Base-by-base conservation (phyloP, 2,113 vertebrate genomes). In the Aix galericulata region DNA sequence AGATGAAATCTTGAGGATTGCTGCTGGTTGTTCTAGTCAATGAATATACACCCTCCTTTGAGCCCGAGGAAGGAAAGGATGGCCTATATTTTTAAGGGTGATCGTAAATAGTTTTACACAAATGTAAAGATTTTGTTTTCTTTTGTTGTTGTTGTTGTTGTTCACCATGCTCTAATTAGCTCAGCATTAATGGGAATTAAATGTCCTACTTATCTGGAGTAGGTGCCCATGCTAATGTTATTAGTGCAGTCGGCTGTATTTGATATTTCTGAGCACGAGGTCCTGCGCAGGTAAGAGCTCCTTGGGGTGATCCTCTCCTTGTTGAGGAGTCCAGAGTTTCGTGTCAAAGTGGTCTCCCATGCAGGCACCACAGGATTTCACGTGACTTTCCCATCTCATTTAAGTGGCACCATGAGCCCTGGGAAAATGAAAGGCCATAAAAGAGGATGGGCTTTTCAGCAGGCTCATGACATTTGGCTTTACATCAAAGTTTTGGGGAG, bases 111-210 rank as follows among this genome's bases (percentile, higher is more conserved):
- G 36, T 36, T 91, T 46, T 69, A 69, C 44, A 58, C 23, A 64
- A 62, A 46, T 60, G 64, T 25, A 36, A 50, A 71, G 72, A 56
- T 25, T 44, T 50, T 79, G 34, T 82, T 93, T 93, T 66, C 66
- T 38, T 77, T 69, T 82, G 44, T 48, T 22, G 20, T 48, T 48
- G 44, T 20, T 46, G 46, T 38, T 71, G 83, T 81, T 86, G 86
- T 14, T 88, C 88, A 72, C 74, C 27, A 5, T 68, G 90, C 80
- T 93, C 69, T 95, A 96, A 96, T 94, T 94, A 94, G 86, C 40
- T 69, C 88, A 87, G 66, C 62, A 69, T 92, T 95, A 95, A 96
- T 82, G 91, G 93, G 91, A 94, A 96, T 87, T 95, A 82, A 92
- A 36, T 89, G 92, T 81, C 92, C 88, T 86, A 84, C 86, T 93